Conservation (phyloP, 2,888 invertebrate species). For the Scrobipalpa atriplicella region DNA sequence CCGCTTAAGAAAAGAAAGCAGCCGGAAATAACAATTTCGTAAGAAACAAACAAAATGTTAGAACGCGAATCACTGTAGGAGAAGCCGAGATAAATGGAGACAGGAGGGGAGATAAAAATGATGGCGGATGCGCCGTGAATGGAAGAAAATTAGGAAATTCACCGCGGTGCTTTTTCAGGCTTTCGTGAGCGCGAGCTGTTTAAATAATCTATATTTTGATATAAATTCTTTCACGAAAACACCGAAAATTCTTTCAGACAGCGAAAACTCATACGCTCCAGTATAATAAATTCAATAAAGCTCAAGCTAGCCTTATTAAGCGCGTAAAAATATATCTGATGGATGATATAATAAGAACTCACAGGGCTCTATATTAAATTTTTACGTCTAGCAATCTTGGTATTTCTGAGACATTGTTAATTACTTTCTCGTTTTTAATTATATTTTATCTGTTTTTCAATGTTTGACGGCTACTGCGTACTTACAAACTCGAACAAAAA, state of each 20-base stretch:
- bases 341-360: too few relatives aligned
- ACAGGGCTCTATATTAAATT: too few relatives aligned
- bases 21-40: conserved; percentile 80
- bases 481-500: conserved; percentile 22
- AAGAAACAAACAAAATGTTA: conserved; percentile 79
- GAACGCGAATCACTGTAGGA: conserved; percentile 70
- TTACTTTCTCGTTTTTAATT: not conserved
- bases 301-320: too few relatives aligned
- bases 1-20: conserved; percentile 75
- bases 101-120: conserved; percentile 80
- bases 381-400: too few relatives aligned
- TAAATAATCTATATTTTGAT: conserved; percentile 66
- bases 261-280: conserved; percentile 30
- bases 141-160: conserved; percentile 78
- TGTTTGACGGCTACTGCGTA: conserved; percentile 24
- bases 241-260: conserved; percentile 32
- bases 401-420: too few relatives aligned
- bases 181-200: conserved; percentile 51
- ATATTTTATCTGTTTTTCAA: not conserved
- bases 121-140: conserved; percentile 78
- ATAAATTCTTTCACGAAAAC: conserved; percentile 48
- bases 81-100: conserved; percentile 76
- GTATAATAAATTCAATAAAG: too few relatives aligned
- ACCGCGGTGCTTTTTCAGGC: conserved; percentile 67
- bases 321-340: too few relatives aligned